Base-by-base conservation (phyloP, 2,797 vertebrate species). In the Champsocephalus gunnari region DNA sequence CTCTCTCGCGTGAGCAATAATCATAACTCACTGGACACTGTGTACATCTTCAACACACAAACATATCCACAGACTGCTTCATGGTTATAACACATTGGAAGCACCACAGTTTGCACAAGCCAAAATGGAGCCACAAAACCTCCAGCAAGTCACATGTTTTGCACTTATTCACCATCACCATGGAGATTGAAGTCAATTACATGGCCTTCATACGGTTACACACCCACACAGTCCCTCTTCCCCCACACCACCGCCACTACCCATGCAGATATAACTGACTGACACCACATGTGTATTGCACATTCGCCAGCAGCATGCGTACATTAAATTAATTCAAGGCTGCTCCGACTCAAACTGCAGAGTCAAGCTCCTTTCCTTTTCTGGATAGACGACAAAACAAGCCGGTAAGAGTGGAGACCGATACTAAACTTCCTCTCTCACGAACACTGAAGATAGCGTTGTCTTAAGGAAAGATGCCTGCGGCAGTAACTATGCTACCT, bases 101-200 rank as follows among this genome's bases (percentile, higher is more conserved):
- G 28, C 65, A 55, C 11, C 24, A 45, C 16, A 28, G 8, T 24
- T 59, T 56, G 24, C 48, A 64, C 28, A 57, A 66, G 43, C 9
- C 56, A 65, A 57, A 54, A 74, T 2, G 24, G 11, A 66, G n/a
- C 41, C 50, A 56, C 17, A 54, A 69, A 72, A 66, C 19, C n/a
- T 64, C 66, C 41, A 61, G 9, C 12, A 45, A 73, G 45, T 71
- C 47, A 44, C 41, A 67, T 19, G 41, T 66, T 76, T 67, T 65
- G 54, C 85, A 71, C 75, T 82, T 66, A 83, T 77, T 81, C 77
- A 81, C 7, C 73, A 86, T 90, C 76, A 71, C 88, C 84, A 90
- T 88, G 88, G 85, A 86, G 83, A 91, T 76, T 3, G 44, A 81
- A 88, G 84, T 85, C 73, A 84, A 84, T 86, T 85, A 88, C 47